Conservation (phyloP, 64 coral and sea anemone species). For the Porites lutea region DNA sequence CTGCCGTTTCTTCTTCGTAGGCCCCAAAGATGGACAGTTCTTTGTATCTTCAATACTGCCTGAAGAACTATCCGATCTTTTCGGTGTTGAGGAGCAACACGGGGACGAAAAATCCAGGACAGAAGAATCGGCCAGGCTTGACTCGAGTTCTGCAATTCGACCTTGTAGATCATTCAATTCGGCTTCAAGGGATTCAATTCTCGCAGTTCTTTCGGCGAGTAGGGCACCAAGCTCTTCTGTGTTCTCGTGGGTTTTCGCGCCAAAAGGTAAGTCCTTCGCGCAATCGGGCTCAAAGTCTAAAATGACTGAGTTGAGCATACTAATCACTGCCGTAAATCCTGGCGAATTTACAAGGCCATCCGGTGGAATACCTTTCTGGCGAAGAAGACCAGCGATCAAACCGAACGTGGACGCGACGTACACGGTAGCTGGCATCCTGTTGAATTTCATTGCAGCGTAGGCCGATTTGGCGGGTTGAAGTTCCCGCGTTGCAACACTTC, state of each 20-base stretch:
- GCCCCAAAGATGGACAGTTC: not conserved
- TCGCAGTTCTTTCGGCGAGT: not conserved
- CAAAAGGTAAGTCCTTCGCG: not conserved
- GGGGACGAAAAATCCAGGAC: not conserved
- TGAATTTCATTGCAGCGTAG: not conserved
- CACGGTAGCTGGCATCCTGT: not conserved
- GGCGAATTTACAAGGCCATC: constrained; percentile 25
- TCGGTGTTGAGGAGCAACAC: not conserved
- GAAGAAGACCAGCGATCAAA: constrained; percentile 34
- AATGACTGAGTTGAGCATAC: constrained; percentile 9
- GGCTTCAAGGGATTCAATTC: not conserved
- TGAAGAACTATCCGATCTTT: not conserved
- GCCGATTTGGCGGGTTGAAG: constrained; percentile 20
- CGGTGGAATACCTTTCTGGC: not conserved
- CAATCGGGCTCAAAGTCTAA: constrained; percentile 20
- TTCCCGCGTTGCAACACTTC: not conserved
- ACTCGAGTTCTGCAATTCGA: not conserved
- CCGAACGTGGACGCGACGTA: constrained; percentile 19
- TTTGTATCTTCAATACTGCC: not conserved
- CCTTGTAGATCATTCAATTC: no score
- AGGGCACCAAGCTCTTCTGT: not conserved
- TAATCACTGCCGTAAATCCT: not conserved
- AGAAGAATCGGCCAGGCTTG: not conserved
- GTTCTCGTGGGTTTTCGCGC: not conserved
- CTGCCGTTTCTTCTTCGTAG: not conserved